phyloP scores from a whole-genome alignment of 1,140 invertebrate genomes.

The Rhagoletis pomonella region DNA sequence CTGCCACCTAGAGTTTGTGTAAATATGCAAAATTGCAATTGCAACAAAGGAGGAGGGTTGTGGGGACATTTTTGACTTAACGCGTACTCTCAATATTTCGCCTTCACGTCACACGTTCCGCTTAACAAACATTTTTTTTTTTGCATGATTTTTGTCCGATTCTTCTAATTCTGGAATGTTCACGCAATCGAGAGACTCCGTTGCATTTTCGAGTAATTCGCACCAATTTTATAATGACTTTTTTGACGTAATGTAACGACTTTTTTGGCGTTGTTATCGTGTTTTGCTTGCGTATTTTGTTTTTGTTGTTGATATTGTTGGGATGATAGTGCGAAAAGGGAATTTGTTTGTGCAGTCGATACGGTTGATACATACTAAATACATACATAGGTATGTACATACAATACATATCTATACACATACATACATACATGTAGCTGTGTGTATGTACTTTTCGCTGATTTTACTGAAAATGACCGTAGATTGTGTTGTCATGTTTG shows the following conservation, averaged over 20 bases:
- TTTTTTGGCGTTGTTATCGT: not conserved
- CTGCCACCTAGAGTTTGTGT: not conserved
- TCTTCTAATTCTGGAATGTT: not conserved
- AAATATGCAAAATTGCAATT: not conserved
- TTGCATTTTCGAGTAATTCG: not conserved
- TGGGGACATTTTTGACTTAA: not conserved
- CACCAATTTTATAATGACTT: not conserved
- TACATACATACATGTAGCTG: not conserved
- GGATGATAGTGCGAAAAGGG: constrained; percentile 18
- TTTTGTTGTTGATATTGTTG: not conserved
- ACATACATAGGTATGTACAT: not conserved
- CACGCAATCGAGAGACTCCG: not conserved
- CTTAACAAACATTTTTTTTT: not conserved
- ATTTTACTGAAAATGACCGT: not conserved
- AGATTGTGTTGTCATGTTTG: constrained; percentile 26
- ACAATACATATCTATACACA: not conserved
- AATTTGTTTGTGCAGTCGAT: constrained; percentile 8
- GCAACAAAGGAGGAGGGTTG: not conserved
- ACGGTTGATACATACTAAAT: not conserved
- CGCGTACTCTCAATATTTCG: not conserved
- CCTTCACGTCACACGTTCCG: not conserved
- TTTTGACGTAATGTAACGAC: constrained; percentile 1
- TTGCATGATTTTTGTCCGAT: not conserved
- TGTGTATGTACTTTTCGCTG: not conserved
- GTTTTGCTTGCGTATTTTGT: not conserved